Evolutionary conservation across 2,797 vertebrate species (phyloP), one percentile per base, ranked within the genome.

Genomic region (Eptatretus atami): DNA sequence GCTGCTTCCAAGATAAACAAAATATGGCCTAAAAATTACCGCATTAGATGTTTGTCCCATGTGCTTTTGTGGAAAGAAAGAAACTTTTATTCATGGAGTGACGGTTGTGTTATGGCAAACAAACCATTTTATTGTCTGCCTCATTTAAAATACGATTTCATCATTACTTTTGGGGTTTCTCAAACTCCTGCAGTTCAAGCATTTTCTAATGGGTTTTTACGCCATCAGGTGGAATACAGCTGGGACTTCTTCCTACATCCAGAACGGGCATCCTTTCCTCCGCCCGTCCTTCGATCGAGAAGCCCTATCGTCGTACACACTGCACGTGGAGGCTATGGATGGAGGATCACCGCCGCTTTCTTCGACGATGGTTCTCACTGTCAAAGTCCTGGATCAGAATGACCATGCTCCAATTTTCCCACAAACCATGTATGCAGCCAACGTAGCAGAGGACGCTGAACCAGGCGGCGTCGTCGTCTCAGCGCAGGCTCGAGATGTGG

Each of bases 391-490:
- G 70, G 92, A 98, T 70, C 75, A 86, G 25, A 98, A 98, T 15
- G 92, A 98, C 74, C 82, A 96, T 5, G 76, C 78, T 3, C 90
- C 92, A 6, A 67, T 69, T n/a, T 98, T 98, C 63, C 65, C 76
- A 44, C 79, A 82, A 66, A 72, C 73, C 64, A 68, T 75, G 69
- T 95, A 88, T 66, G 70, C 70, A 0, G 76, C 81, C 1, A 87
- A 94, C 63, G 71, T 94, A 64, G 75, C 81, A 0, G 92, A 98
- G 69, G 82, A 92, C 57, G 73, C 82, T 52, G 77, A 80, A 0
- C 74, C 82, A 1, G 87, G 90, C 3, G 78, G 81, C 1, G 68
- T 83, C 52, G 78, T 96, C 60, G 70, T 95, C 66, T 77, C 82
- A 64, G 76, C 88, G 53, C 77, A 72, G 53, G 90, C 92, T 10